These are phyloP conservation scores for Lepilemur ruficaudatus DNA, from an alignment of 2,797 vertebrate species.

Conservation along the genomic window DNA sequence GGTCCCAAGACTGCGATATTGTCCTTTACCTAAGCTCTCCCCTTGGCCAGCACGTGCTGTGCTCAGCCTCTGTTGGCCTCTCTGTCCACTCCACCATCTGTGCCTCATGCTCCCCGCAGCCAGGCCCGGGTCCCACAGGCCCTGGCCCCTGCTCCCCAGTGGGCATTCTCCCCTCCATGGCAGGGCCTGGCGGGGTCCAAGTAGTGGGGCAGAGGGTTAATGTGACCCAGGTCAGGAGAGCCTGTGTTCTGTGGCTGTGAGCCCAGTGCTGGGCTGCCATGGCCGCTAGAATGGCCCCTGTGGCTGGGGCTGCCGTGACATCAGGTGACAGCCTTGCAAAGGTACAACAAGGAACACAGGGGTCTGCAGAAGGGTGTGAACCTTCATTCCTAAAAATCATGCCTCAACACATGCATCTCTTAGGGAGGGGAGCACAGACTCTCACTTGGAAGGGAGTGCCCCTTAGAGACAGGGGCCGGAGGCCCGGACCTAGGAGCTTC, in stretches of 20 bases:
- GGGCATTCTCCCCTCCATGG: too few species aligned
- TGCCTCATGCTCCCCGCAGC: not conserved
- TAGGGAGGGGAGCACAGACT: not conserved
- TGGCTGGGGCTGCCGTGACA: not conserved
- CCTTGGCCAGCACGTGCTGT: not conserved
- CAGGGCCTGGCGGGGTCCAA: not conserved
- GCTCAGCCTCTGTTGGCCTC: not conserved
- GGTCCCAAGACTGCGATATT: not conserved
- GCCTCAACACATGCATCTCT: not conserved
- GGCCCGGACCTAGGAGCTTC: rapidly evolving
- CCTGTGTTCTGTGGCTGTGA: not conserved
- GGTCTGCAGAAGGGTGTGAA: not conserved
- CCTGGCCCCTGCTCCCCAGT: not conserved
- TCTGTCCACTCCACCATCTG: not conserved
- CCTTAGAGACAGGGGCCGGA: not conserved
- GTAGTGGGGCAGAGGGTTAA: not conserved
- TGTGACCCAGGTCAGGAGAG: not conserved
- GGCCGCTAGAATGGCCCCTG: not conserved
- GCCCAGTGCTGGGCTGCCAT: not conserved
- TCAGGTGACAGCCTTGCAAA: not conserved
- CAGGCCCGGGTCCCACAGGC: not conserved
- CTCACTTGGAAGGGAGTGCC: not conserved
- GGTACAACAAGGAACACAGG: not conserved
- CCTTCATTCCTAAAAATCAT: not conserved
- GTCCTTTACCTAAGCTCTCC: conserved; percentile 60